Conservation (phyloP, 2,113 vertebrate genomes). For the Otis tarda region DNA sequence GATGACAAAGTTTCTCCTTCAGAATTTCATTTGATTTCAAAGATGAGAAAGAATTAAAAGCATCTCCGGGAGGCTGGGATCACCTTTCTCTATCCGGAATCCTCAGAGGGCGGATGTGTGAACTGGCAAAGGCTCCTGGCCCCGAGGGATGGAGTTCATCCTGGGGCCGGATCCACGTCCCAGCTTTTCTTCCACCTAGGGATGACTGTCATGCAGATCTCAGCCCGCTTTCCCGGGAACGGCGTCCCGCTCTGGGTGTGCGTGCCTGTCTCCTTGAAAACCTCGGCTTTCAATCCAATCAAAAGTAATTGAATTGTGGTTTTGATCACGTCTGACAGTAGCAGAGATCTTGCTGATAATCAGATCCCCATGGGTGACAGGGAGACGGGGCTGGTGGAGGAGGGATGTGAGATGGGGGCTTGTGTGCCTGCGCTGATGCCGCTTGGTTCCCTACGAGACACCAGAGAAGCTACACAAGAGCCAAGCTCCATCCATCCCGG, state of each 20-base stretch:
- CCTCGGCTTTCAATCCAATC: neutral
- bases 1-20: slow-evolving; percentile 48
- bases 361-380: neutral
- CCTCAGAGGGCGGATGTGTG: neutral
- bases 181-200: neutral
- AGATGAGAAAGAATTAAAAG: slow-evolving; percentile 50
- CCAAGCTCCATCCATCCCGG: neutral
- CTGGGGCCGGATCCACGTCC: neutral
- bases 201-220: neutral
- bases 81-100: neutral
- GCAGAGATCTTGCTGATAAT: slow-evolving; percentile 17
- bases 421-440: neutral
- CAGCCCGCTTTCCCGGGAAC: rapidly evolving
- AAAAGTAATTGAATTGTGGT: neutral
- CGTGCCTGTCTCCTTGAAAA: neutral
- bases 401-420: neutral
- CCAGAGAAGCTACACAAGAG: neutral
- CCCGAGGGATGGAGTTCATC: slow-evolving; percentile 5
- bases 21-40: slow-evolving; percentile 44
- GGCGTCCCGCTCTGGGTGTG: rapidly evolving
- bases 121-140: neutral
- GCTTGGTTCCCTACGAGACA: neutral
- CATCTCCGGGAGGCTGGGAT: neutral
- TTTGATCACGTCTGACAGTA: slow-evolving; percentile 36
- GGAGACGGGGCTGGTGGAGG: neutral